Evolutionary conservation across 2,797 vertebrate genomes (phyloP), one percentile per base, ranked within the genome.

Genomic region (Mallotus villosus): DNA sequence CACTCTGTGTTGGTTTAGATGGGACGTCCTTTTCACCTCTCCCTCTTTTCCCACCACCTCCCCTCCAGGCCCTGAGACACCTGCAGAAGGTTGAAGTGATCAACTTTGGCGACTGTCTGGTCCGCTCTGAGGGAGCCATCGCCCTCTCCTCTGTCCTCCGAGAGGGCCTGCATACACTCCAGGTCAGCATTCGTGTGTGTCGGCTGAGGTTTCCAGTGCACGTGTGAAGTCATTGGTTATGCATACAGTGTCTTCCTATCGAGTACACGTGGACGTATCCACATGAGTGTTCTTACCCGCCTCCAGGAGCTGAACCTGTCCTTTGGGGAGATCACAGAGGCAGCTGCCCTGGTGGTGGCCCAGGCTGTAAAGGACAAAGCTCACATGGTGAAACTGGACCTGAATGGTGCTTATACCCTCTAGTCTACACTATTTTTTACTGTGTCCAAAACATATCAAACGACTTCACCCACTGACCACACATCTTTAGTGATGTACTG

Each of bases 51-150:
- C 16, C 19, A 4, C 16, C 51, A 11, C 79, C 0, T 70, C 1
- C 0, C 32, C 65, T 61, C 34, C 84, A 99, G 98, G 94, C 95
- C 0, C 87, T 99, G 85, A 98, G 95, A 89, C 86, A 93, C 0
- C 91, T 98, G 14, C 90, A 93, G 19, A 95, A 93, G 79, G 89
- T 98, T 68, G 96, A 99, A 81, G 92, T 94, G 63, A 97, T 99
- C 74, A 99, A 99, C 88, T 99, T 99, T 46, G 98, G 98, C 5
- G 98, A 99, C 85, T 99, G 98, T 81, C 87, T 99, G 67, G 95
- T 99, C 78, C 95, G 98, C 72, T 95, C 97, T 0, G 95, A 92
- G 75, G 98, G 97, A 1, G 98, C 98, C 2, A 60, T 92, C 6
- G 97, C 97, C 41, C 94, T 99, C 4, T 95, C 97, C 55, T 93